A percentile compares a stretch with the other conserved stretches of the same genome.
These are phyloP conservation scores for Gonocerus acuteangulatus DNA, from an alignment of 2,888 invertebrate genomes.

Conservation along the genomic window DNA sequence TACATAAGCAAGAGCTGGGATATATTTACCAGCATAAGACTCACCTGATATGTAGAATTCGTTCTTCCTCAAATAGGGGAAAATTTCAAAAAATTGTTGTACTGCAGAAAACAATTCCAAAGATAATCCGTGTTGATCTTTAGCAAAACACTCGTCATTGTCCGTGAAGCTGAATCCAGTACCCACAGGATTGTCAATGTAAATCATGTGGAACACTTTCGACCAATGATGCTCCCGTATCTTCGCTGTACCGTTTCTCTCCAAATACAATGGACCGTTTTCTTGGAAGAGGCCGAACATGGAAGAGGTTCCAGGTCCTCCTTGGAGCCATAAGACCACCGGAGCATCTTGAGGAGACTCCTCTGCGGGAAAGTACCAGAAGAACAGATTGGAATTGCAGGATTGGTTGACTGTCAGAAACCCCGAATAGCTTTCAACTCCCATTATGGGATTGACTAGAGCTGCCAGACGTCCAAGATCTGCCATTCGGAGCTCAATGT, in stretches of 20 bases:
- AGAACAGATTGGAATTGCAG: constrained; percentile 47
- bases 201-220: constrained; percentile 69
- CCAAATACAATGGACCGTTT: constrained; percentile 59
- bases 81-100: constrained; percentile 73
- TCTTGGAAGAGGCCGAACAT: constrained; percentile 73
- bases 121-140: constrained; percentile 70
- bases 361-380: constrained; percentile 48
- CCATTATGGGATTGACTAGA: constrained; percentile 23
- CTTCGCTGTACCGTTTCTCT: constrained; percentile 45
- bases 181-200: constrained; percentile 88
- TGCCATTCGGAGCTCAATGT: constrained; percentile 62
- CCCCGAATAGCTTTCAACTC: constrained; percentile 52
- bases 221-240: constrained; percentile 73
- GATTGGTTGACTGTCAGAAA: constrained; percentile 56
- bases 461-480: constrained; percentile 51
- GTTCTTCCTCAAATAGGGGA: constrained; percentile 62
- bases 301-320: constrained; percentile 75
- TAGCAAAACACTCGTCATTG: constrained; percentile 65
- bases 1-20: constrained; percentile 67
- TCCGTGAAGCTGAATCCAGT: constrained; percentile 87
- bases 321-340: constrained; percentile 75
- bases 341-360: constrained; percentile 48
- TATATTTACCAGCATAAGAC: constrained; percentile 75
- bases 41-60: constrained; percentile 84
- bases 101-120: constrained; percentile 67